phyloP scores from a whole-genome alignment of 1,140 invertebrate genomes.

The Drosophila pallidifrons region DNA sequence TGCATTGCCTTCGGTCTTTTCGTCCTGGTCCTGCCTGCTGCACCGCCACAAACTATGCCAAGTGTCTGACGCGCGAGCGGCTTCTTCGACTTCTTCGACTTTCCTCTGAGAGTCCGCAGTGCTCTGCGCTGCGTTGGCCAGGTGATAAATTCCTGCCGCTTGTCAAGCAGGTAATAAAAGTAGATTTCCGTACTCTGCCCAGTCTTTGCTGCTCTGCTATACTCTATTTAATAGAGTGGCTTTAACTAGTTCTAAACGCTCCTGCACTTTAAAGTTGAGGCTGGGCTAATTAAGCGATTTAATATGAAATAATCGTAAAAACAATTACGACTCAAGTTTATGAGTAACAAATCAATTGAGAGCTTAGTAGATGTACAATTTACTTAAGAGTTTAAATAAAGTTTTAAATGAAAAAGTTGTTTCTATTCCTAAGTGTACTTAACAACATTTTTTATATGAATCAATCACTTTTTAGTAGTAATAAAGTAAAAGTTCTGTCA shows the following conservation, averaged over 20 bases:
- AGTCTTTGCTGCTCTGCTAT: constrained; percentile 20
- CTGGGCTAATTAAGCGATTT: not conserved
- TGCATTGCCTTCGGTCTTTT: not conserved
- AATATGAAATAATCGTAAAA: not conserved
- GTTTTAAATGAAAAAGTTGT: too few species aligned
- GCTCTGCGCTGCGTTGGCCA: constrained; percentile 42
- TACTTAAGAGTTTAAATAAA: too few species aligned
- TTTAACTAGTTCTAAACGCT: not conserved
- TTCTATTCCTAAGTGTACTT: too few species aligned
- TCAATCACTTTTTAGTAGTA: too few species aligned
- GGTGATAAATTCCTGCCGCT: constrained; percentile 66
- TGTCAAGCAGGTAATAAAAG: constrained; percentile 55
- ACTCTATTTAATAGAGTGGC: constrained; percentile 28
- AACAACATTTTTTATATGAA: too few species aligned
- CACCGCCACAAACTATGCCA: constrained; percentile 78
- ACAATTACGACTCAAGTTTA: too few species aligned
- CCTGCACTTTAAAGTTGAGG: not conserved
- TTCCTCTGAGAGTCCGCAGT: constrained; percentile 15
- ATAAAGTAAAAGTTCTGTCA: too few species aligned
- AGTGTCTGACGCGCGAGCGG: constrained; percentile 67
- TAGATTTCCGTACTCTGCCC: constrained; percentile 38
- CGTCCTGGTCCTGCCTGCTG: constrained; percentile 15
- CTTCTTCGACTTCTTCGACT: constrained; percentile 26
- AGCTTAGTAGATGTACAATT: too few species aligned
- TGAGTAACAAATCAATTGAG: not conserved